Evolutionary conservation across 2,113 vertebrate genomes (phyloP).

Genomic region (Plecotus auritus): DNA sequence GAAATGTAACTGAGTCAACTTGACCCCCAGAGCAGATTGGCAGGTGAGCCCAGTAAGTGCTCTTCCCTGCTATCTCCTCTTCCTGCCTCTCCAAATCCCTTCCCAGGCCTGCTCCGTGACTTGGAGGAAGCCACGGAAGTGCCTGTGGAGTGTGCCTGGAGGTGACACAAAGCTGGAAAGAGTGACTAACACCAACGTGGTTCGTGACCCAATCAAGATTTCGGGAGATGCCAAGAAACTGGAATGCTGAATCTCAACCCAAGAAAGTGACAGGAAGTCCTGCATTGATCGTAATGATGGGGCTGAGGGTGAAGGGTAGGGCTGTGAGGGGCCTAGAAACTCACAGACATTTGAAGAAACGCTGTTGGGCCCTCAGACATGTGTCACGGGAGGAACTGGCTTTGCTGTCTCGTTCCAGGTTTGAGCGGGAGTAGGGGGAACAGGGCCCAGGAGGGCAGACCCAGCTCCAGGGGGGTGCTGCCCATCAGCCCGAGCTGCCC

Average conservation of each 20-base stretch:
- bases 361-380: not conserved
- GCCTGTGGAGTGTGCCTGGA: not conserved
- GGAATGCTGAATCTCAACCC: not conserved
- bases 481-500: not conserved
- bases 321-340: not conserved
- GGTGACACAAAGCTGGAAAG: not conserved
- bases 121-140: not conserved
- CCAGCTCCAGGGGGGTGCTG: not conserved
- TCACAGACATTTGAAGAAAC: not conserved
- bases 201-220: not conserved
- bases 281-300: not conserved
- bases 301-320: not conserved
- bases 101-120: not conserved
- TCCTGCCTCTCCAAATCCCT: not conserved
- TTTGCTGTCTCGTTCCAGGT: not conserved
- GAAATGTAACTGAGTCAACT: not conserved
- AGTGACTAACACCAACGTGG: not conserved
- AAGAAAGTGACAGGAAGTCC: not conserved
- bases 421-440: not conserved
- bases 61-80: too few species aligned
- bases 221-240: not conserved
- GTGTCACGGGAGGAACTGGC: fast-evolving
- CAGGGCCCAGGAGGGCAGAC: not conserved
- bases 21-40: not conserved
- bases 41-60: not conserved